These are phyloP conservation scores for Pelobates fuscus DNA, from an alignment of 2,113 vertebrate genomes.

Conservation along the genomic window DNA sequence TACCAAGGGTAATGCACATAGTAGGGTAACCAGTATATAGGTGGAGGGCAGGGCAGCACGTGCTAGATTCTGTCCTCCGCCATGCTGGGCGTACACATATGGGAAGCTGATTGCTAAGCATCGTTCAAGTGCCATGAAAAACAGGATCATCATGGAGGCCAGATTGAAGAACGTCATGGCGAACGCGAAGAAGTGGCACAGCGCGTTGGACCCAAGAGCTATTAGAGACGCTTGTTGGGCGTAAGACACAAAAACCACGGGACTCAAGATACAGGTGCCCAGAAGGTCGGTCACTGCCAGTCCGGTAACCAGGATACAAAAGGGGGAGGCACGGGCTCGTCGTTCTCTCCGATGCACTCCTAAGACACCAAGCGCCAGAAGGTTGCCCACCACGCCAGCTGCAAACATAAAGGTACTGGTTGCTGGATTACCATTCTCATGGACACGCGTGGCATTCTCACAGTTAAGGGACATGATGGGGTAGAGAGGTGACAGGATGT, in stretches of 20 bases:
- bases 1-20: conserved; percentile 76
- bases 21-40: conserved; percentile 73
- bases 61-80: conserved; percentile 68
- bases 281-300: conserved; percentile 82
- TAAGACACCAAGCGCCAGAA: conserved; percentile 82
- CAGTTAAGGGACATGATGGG: conserved; percentile 55
- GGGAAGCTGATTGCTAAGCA: conserved; percentile 90
- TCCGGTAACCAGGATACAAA: conserved; percentile 85
- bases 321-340: conserved; percentile 75
- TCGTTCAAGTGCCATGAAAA: conserved; percentile 84
- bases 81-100: conserved; percentile 78
- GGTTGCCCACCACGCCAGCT: conserved; percentile 77
- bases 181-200: conserved; percentile 80
- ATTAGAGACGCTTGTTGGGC: conserved; percentile 70
- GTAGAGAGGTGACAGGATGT: not conserved
- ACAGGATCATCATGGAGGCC: conserved; percentile 82
- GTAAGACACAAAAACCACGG: conserved; percentile 81
- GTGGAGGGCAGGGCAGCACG: conserved; percentile 69
- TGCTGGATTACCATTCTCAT: conserved; percentile 61
- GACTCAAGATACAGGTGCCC: conserved; percentile 86
- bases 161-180: conserved; percentile 85
- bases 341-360: conserved; percentile 71
- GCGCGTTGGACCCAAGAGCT: conserved; percentile 39
- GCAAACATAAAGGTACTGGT: conserved; percentile 83
- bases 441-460: conserved; percentile 62